Evolutionary conservation across 92 coral and sea anemone genomes (phyloP), one percentile per base, ranked within the genome.

Genomic region (Siderastrea siderea): DNA sequence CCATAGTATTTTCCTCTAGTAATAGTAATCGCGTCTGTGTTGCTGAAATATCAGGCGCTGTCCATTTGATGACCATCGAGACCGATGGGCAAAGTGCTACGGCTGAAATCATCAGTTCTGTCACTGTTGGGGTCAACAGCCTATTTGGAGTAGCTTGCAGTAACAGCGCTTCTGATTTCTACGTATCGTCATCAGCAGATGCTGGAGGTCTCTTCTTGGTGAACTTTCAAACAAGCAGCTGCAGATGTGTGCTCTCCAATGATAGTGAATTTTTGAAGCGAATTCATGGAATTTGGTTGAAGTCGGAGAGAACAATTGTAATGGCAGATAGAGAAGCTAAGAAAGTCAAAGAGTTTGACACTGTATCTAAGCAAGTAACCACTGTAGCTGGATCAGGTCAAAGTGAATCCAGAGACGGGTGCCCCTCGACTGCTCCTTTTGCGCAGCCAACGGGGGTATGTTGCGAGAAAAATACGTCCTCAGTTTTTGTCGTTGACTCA

Each of bases 371-470:
- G 6, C 77, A 82, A 83, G 88, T 82, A 52, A 82, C 82, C 63
- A 87, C 50, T 62, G 70, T 88, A 51, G 78, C 69, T 47, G 77
- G 92, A 82, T 88, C 92, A 47, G 92, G 82, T 62, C 53, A 77
- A 54, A 76, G 67, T 47, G 90, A 79, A 77, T 48, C 89, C 62
- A 85, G 82, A 67, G 93, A 90, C 80, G 90, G 93, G 62, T 61
- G 93, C 52, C 74, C 79, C 52, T 71, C 63, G 73, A 85, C 85
- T 67, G 84, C 76, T 46, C 26, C 90, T 77, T 90, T 90, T 61
- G 72, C 90, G 19, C 89, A 89, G 80, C 92, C 80, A 84, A 89
- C 92, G 65, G 89, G 86, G 45, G 86, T 90, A 65, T 90, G 90
- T 63, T 82, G 91, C 61, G 89, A 90, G 76, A 71, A 91, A 52